phyloP scores from a whole-genome alignment of 2,797 vertebrate genomes.

The Australoheros facetus region DNA sequence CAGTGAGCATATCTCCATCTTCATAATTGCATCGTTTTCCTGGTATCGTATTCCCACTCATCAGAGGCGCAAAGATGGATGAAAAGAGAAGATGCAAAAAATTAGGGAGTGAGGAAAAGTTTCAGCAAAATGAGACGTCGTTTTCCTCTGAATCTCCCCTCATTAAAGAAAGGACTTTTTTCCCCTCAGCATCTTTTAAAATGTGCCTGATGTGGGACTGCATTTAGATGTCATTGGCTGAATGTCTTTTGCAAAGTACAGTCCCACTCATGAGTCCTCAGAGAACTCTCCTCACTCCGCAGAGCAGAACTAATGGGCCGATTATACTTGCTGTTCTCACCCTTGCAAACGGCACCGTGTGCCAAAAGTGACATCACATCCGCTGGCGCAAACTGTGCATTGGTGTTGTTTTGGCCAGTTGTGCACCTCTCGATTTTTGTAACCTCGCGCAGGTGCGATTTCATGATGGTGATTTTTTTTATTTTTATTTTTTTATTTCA shows the following conservation, averaged over 20 bases:
- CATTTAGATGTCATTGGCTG: constrained; percentile 4
- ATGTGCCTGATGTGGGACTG: not conserved
- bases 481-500: no score
- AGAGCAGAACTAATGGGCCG: not conserved
- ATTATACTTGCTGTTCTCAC: not conserved
- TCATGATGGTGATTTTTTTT: no score
- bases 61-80: no score
- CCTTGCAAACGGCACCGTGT: not conserved
- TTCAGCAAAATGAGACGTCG: not conserved
- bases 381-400: not conserved
- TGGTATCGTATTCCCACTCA: no score
- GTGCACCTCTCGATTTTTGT: no score
- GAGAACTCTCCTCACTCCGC: not conserved
- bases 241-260: not conserved
- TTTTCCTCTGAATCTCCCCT: not conserved
- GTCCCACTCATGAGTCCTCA: not conserved
- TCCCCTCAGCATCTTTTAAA: not conserved
- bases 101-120: not conserved
- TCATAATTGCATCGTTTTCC: no score
- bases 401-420: not conserved
- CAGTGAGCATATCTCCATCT: no score
- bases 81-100: not conserved
- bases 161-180: not conserved
- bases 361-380: not conserved
- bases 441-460: no score